Evolutionary conservation across 2,888 invertebrate species (phyloP), one percentile per base, ranked within the genome.

Genomic region (Pyrochroa serraticornis): DNA sequence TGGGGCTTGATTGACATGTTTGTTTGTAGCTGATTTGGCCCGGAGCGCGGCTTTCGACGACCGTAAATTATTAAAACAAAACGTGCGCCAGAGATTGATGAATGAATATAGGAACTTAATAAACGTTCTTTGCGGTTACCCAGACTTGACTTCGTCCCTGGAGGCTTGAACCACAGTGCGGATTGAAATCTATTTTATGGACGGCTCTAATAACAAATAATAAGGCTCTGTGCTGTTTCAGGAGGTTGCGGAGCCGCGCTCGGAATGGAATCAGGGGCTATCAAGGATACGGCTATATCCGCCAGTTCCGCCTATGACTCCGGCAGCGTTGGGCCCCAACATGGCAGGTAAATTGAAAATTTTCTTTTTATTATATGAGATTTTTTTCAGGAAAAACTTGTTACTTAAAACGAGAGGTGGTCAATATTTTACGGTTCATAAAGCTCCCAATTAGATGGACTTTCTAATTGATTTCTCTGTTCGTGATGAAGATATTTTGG

Each of bases 301-400:
- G 91, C 92, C 59, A 92, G 91, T 76, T 91, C 92, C 54, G 88
- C 90, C 69, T 92, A 91, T 79, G 92, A 92, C 78, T 84, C 85
- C 67, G 87, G 87, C 71, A 90, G 88, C 77, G 92, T 92, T 63
- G 93, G 93, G 70, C 91, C 93, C 34, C 87, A 89, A 74, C 88
- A 89, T 78, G 91, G 89, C 77, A 88, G 93, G 93, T 92, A 58
- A 38, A 41, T 47, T 31, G 8, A 12, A 12, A 8, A 41, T 12
- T 12, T 8, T 41, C 2, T 14, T 9, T 41, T 41, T 9, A 41
- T 12, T 41, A 41, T 5, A 41, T 3, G 13, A 9, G 22, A 5
- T 9, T 41, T 44, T 44, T 44, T 44, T 33, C 1, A 33, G 9
- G 2, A 32, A 7, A 41, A n/a, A 7, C 6, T 7, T 32, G 13